A percentile compares a stretch with the other conserved stretches of the same genome.
These are phyloP conservation scores for Cataglyphis albicans DNA, from an alignment of 2,888 invertebrate genomes.

Conservation along the genomic window DNA sequence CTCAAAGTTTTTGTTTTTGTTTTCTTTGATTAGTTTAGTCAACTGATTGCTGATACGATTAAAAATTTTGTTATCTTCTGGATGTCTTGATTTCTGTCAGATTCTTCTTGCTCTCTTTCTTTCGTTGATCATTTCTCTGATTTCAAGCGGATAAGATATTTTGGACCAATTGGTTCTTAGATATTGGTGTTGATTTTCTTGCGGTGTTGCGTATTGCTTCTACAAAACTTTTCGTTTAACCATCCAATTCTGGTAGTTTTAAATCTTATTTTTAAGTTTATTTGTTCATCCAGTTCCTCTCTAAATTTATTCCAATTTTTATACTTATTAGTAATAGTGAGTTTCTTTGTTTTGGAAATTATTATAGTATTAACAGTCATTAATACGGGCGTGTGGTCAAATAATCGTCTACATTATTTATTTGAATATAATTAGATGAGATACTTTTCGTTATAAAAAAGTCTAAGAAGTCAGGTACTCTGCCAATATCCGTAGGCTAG, in stretches of 20 bases:
- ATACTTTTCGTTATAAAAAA: background rate
- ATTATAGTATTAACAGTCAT: background rate
- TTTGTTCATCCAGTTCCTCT: background rate
- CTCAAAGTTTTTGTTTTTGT: background rate
- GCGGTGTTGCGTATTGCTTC: background rate
- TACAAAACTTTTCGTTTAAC: background rate
- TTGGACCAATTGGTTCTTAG: background rate
- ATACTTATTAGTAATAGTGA: background rate
- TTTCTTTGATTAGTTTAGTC: background rate
- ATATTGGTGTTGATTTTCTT: background rate
- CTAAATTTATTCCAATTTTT: background rate
- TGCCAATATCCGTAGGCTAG: background rate
- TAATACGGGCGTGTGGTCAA: background rate
- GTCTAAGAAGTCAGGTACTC: background rate
- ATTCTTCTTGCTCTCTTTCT: background rate
- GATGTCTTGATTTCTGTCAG: background rate
- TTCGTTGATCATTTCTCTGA: background rate
- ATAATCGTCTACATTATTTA: background rate
- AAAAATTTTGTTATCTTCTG: background rate
- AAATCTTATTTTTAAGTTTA: background rate
- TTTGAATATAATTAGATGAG: background rate
- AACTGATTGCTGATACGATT: background rate
- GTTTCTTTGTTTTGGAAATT: background rate
- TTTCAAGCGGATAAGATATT: background rate
- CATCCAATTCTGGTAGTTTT: background rate